Conservation (phyloP, 2,888 invertebrate genomes). For the Exephanes ischioxanthus region DNA sequence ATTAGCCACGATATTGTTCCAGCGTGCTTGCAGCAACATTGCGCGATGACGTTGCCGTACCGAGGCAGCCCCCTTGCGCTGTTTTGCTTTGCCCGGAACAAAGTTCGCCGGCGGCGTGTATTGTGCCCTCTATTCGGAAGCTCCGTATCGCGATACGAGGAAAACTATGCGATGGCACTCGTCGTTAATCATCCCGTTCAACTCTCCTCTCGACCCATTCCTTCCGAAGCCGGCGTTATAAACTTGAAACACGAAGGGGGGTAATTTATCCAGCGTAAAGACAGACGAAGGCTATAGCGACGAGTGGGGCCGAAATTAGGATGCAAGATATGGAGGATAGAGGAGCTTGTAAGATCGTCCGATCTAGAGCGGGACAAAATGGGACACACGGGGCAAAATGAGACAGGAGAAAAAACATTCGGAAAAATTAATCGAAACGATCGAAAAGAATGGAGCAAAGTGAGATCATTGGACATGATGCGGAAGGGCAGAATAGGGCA, state of each 20-base stretch:
- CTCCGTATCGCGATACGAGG: background rate
- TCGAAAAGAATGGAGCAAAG: no score
- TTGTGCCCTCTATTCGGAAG: constrained; percentile 26
- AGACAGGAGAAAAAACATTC: no score
- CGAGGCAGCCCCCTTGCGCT: background rate
- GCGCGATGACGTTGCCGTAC: background rate
- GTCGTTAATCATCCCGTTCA: constrained; percentile 59
- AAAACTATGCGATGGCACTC: constrained; percentile 54
- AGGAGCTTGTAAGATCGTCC: no score
- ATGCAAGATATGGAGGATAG: no score
- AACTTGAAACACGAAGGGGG: constrained; percentile 20
- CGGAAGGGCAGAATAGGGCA: no score
- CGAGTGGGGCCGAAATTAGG: no score
- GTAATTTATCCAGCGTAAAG: background rate
- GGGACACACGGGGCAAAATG: no score
- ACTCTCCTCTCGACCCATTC: background rate
- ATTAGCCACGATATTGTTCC: constrained; percentile 22
- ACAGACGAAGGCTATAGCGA: no score
- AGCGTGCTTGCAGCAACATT: constrained; percentile 7
- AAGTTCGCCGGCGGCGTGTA: constrained; percentile 48
- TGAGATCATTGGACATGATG: no score
- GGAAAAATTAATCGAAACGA: no score
- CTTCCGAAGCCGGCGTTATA: background rate
- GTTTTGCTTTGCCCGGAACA: constrained; percentile 29
- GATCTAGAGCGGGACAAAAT: no score